Conservation (phyloP, 2,797 vertebrate genomes). For the Tokudaia tokunoshimensis region DNA sequence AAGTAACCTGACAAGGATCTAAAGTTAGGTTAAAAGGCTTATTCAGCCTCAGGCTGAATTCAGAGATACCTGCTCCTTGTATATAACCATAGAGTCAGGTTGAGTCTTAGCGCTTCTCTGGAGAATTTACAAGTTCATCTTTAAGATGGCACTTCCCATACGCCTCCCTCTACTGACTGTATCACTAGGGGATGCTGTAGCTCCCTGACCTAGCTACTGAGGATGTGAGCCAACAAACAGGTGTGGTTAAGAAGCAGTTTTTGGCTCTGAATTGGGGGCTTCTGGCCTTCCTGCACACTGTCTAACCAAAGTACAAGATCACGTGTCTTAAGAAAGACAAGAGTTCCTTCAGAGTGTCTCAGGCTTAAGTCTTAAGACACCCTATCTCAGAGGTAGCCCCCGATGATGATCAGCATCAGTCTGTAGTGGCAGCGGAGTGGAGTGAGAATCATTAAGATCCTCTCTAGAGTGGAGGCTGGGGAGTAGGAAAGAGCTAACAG, state of each 20-base stretch:
- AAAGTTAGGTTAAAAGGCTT: background rate
- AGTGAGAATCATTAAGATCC: background rate
- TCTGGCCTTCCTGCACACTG: background rate
- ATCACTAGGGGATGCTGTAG: background rate
- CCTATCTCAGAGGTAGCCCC: background rate
- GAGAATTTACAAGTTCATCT: background rate
- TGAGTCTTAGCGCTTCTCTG: background rate
- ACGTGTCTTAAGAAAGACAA: constrained; percentile 8
- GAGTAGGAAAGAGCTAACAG: background rate
- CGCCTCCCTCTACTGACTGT: rapidly evolving
- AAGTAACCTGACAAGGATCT: background rate
- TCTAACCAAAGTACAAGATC: background rate
- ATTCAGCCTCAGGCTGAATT: background rate
- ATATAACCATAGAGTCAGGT: background rate
- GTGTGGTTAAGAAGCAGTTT: background rate
- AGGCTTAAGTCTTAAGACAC: background rate
- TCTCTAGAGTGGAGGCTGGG: background rate
- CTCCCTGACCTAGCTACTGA: background rate
- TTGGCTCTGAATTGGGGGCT: background rate
- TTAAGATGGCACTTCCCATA: background rate
- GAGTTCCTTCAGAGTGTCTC: background rate
- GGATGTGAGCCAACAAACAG: background rate
- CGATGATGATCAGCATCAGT: background rate
- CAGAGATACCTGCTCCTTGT: background rate
- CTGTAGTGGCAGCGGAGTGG: no score